Evolutionary conservation across 2,888 invertebrate genomes (phyloP), one percentile per base, ranked within the genome.

Genomic region (Zaprionus obscuricornis): DNA sequence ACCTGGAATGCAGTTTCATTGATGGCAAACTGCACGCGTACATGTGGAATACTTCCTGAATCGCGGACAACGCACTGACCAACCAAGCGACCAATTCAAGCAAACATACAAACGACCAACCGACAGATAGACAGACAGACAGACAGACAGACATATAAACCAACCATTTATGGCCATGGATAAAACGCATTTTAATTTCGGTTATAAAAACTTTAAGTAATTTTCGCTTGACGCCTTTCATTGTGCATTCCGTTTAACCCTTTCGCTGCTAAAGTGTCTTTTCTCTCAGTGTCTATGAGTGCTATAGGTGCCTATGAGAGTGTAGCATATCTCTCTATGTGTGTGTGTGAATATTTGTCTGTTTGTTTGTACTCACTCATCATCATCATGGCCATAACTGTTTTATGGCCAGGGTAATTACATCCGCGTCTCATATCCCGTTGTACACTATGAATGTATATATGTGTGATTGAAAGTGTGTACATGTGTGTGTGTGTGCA

Each of bases 161-260:
- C 14, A 26, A 24, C 17, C 52, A 45, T 83, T 81, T 81, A 81
- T 85, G 72, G 66, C 55, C 68, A 39, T 71, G 84, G 76, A 79
- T 79, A 83, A 79, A 79, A 76, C 86, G 71, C 71, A 81, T 67
- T 82, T 67, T 64, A 72, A 85, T 82, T 83, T 83, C 66, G 81
- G 81, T 59, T 68, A 50, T 85, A 85, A 85, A 79, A 70, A 74
- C 50, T 71, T 58, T 47, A 45, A 68, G 66, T 59, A 64, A 74
- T 64, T 64, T 52, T 37, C 54, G 66, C 70, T 70, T 77, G 75
- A 76, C 76, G 85, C 79, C 76, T 79, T 68, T 47, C 70, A 75
- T 69, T 78, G 75, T 76, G 82, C 57, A 65, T 79, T 66, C 56
- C 66, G 42, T 63, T 78, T 83, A 82, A 82, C 81, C 81, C 86